Percentiles rank a stretch among this genome's conserved stretches.
Conservation (phyloP, 2,113 vertebrate species). For the Cebus imitator region DNA sequence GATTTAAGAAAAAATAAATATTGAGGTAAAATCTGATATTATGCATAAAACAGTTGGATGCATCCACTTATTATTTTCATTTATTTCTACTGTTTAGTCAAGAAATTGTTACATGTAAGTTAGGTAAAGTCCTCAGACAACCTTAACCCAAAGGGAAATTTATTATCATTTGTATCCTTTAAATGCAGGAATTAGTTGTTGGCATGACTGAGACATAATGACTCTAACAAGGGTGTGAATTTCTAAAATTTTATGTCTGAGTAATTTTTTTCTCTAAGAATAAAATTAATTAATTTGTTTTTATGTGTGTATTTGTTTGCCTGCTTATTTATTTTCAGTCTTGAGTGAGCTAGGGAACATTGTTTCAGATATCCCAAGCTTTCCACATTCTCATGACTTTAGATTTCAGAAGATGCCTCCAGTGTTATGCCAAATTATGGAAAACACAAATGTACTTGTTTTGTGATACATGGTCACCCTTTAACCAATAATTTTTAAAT, state of each 20-base stretch:
- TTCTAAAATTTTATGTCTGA: background rate
- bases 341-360: background rate
- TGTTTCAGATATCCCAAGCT: background rate
- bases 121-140: background rate
- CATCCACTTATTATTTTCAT: background rate
- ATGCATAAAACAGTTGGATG: background rate
- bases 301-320: background rate
- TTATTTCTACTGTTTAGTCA: background rate
- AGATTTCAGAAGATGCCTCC: background rate
- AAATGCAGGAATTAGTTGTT: background rate
- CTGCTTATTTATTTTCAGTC: background rate
- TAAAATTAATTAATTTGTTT: background rate
- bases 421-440: background rate
- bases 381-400: background rate
- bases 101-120: background rate
- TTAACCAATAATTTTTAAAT: background rate
- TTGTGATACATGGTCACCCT: background rate
- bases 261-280: background rate
- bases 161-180: background rate
- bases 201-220: background rate
- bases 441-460: background rate
- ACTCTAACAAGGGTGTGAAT: background rate
- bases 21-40: background rate
- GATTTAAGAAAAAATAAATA: background rate
- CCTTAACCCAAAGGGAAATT: background rate